These are phyloP conservation scores for Zaprionus inermis DNA, from an alignment of 1,140 invertebrate species.

Conservation along the genomic window DNA sequence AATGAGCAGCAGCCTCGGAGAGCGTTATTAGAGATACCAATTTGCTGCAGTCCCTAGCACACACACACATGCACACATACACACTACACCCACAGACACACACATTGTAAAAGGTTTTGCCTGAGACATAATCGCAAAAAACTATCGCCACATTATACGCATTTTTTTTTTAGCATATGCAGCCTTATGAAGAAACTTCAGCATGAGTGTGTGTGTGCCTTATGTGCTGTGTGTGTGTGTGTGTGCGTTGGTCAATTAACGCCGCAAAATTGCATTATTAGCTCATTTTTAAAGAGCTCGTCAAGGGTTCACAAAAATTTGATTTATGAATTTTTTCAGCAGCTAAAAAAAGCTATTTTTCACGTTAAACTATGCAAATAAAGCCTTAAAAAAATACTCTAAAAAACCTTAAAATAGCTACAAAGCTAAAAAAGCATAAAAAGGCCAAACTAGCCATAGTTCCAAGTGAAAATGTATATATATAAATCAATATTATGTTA, in stretches of 20 bases:
- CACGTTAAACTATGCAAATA: too few relatives aligned
- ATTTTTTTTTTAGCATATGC: constrained; percentile 58
- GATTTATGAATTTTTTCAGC: too few relatives aligned
- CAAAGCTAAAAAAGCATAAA: too few relatives aligned
- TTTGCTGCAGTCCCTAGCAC: constrained; percentile 31
- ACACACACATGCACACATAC: constrained; percentile 30
- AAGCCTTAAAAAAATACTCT: too few relatives aligned
- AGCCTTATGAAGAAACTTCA: constrained; percentile 55
- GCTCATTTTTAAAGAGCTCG: neutral
- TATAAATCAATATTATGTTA: too few relatives aligned
- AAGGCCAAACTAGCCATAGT: too few relatives aligned
- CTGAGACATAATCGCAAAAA: constrained; percentile 60
- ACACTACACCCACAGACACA: neutral
- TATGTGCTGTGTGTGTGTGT: neutral
- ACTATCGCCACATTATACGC: constrained; percentile 52
- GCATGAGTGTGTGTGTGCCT: neutral
- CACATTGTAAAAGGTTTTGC: constrained; percentile 55
- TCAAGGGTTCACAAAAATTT: neutral
- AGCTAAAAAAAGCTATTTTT: too few relatives aligned
- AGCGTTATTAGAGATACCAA: constrained; percentile 66
- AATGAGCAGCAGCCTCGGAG: constrained; percentile 55
- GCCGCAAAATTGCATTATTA: neutral
- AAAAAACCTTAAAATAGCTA: too few relatives aligned
- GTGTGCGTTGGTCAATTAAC: constrained; percentile 4
- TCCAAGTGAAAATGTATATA: too few relatives aligned